Percentiles rank a stretch among this genome's conserved stretches.
Evolutionary conservation across 2,888 invertebrate species (phyloP).

Genomic region (Amphipyra tragopoginis): DNA sequence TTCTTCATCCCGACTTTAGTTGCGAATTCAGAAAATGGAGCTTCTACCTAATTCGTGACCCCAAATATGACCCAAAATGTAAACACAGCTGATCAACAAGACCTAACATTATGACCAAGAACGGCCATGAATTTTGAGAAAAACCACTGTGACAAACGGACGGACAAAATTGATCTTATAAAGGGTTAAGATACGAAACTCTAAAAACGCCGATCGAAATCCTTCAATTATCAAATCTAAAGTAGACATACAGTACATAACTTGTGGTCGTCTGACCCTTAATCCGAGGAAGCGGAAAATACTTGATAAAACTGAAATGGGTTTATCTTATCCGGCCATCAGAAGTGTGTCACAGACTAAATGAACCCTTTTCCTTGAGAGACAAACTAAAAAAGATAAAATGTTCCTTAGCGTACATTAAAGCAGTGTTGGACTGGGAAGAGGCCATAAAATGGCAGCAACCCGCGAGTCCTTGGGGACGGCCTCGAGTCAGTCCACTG

Average conservation of each 20-base stretch:
- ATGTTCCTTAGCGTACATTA: slow-evolving; percentile 87
- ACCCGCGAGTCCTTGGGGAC: slow-evolving; percentile 74
- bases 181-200: too few relatives aligned
- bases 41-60: too few relatives aligned
- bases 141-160: too few relatives aligned
- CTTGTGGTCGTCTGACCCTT: slow-evolving; percentile 54
- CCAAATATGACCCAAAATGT: too few relatives aligned
- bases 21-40: too few relatives aligned
- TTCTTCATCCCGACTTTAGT: too few relatives aligned
- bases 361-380: slow-evolving; percentile 85
- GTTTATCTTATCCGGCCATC: slow-evolving; percentile 82
- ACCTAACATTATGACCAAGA: too few relatives aligned
- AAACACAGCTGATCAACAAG: too few relatives aligned
- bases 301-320: slow-evolving; percentile 77
- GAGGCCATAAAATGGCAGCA: slow-evolving; percentile 83
- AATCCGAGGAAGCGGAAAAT: slow-evolving; percentile 73
- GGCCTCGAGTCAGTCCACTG: slow-evolving; percentile 66
- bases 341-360: slow-evolving; percentile 82
- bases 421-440: slow-evolving; percentile 81
- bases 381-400: slow-evolving; percentile 88
- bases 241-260: slow-evolving; percentile 41
- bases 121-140: too few relatives aligned
- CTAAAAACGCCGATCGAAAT: not conserved
- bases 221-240: slow-evolving; percentile 26
- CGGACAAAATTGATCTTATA: too few relatives aligned